Conservation (phyloP, 2,797 vertebrate species). For the Tympanoctomys barrerae region DNA sequence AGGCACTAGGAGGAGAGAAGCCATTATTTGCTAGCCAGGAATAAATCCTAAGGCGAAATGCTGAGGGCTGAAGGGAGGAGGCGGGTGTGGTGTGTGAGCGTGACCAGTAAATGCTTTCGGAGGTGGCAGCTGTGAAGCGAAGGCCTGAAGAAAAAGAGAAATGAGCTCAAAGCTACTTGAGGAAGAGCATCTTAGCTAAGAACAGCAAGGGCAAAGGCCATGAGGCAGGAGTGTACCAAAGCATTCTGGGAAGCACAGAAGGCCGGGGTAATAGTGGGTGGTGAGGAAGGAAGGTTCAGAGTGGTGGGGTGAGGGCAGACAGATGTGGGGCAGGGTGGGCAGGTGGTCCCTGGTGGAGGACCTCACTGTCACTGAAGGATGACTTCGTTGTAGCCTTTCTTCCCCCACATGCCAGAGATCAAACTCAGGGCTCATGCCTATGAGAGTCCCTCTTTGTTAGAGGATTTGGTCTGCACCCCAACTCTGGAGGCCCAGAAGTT, state of each 20-base stretch:
- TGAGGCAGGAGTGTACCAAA: neutral
- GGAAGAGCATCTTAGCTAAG: neutral
- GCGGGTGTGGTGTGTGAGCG: neutral
- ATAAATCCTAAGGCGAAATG: neutral
- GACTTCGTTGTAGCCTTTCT: neutral
- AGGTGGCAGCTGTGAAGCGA: neutral
- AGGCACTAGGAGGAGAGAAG: no score
- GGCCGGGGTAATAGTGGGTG: neutral
- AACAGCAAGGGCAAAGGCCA: neutral
- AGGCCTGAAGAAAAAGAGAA: neutral
- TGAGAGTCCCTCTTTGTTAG: neutral
- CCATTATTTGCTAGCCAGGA: neutral
- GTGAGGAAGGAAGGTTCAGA: neutral
- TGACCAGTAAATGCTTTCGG: neutral
- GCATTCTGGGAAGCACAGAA: neutral
- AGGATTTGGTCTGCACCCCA: conserved; percentile 27
- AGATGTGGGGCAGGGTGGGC: neutral
- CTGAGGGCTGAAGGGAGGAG: neutral
- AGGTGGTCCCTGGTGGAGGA: neutral
- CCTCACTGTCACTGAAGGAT: neutral
- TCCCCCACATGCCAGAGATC: neutral
- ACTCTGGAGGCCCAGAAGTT: neutral
- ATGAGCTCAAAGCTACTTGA: neutral
- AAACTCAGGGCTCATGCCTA: neutral
- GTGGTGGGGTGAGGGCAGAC: neutral